These are phyloP conservation scores for Syngnathus typhle DNA, from an alignment of 2,113 vertebrate species.

Conservation along the genomic window DNA sequence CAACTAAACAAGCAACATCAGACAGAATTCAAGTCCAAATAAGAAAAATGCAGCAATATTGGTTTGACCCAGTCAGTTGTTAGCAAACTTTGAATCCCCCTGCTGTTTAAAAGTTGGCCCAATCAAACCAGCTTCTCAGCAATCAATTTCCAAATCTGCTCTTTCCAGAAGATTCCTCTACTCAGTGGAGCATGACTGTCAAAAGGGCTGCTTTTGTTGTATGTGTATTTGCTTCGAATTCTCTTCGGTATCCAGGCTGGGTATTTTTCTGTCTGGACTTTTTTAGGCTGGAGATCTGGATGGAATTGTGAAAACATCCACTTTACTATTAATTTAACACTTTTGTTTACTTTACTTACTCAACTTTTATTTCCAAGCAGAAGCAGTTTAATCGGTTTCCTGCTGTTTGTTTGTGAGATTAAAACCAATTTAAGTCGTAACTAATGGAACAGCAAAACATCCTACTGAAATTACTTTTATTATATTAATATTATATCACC, in stretches of 20 bases:
- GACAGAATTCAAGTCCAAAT: not conserved
- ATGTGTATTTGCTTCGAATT: constrained; percentile 12
- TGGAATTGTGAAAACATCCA: not conserved
- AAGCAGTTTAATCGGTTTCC: not conserved
- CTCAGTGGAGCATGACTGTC: constrained; percentile 11
- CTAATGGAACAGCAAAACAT: not conserved
- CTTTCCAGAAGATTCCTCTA: constrained; percentile 37
- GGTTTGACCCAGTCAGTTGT: constrained; percentile 5
- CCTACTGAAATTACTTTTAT: not conserved
- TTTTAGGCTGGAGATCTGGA: constrained; percentile 6
- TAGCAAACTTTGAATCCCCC: constrained; percentile 23
- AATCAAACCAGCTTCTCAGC: constrained; percentile 42
- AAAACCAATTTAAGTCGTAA: constrained; percentile 6
- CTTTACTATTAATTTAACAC: not conserved
- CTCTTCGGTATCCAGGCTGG: constrained; percentile 5
- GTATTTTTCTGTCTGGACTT: constrained; percentile 11
- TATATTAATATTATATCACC: too few relatives aligned
- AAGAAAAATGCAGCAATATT: not conserved
- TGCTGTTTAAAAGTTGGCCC: constrained; percentile 17
- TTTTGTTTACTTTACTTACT: not conserved
- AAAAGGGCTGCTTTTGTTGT: constrained; percentile 4
- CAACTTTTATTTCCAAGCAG: not conserved
- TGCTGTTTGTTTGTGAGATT: constrained; percentile 2
- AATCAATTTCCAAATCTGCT: constrained; percentile 35
- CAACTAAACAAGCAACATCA: not conserved